Percentiles rank a stretch among this genome's conserved stretches.
These are phyloP conservation scores for Halcyon leucocephala DNA, from an alignment of 2,797 vertebrate genomes.

Conservation along the genomic window DNA sequence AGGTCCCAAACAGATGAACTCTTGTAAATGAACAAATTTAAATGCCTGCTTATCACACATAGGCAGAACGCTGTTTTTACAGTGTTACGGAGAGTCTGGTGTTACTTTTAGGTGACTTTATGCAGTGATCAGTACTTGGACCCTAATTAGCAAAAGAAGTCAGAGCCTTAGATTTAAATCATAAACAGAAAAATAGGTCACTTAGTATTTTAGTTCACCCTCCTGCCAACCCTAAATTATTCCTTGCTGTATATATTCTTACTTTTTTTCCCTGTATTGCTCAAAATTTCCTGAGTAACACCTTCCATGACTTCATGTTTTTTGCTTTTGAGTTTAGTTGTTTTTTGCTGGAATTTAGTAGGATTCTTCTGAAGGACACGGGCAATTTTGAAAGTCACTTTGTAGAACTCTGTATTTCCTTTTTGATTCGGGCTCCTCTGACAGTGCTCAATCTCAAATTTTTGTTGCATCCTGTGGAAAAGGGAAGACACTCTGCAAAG, in stretches of 20 bases:
- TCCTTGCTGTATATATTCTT: background rate
- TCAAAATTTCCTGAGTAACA: background rate
- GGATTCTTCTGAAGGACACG: background rate
- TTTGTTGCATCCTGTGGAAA: background rate
- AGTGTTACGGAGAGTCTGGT: background rate
- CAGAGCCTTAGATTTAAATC: constrained; percentile 6
- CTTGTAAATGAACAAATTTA: constrained; percentile 47
- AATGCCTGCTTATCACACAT: constrained; percentile 46
- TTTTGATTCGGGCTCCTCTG: background rate
- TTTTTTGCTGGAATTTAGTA: background rate
- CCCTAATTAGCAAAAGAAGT: constrained; percentile 33
- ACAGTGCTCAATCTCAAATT: background rate
- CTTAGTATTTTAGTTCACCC: background rate
- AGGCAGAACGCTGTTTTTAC: background rate
- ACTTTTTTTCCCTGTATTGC: background rate
- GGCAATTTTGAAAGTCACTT: background rate
- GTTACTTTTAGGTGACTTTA: constrained; percentile 51
- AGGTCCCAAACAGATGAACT: constrained; percentile 49
- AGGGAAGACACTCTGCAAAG: background rate
- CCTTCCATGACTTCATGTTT: background rate
- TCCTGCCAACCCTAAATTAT: background rate
- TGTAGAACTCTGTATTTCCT: background rate
- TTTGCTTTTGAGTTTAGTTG: background rate
- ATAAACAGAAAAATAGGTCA: constrained; percentile 12
- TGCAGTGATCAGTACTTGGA: background rate